Evolutionary conservation across 2,888 invertebrate genomes (phyloP), one percentile per base, ranked within the genome.

Genomic region (Pristionchus entomophagus): DNA sequence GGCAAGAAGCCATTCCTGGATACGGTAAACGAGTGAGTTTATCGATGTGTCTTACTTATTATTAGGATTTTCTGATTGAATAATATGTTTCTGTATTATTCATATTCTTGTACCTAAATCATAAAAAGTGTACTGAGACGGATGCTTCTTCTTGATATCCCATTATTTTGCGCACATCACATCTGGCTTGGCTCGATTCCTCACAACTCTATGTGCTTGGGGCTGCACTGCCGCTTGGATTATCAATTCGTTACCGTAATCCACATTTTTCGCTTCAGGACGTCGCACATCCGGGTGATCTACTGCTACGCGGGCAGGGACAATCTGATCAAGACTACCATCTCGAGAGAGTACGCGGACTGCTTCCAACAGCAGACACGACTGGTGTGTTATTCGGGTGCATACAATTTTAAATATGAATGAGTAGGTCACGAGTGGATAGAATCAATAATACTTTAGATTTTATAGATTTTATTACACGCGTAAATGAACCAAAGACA

Each of bases 1-100:
- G 78, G 51, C 29, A 51, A 49, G 49, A 41, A 51, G 17, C 17
- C 29, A 10, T 80, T 80, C 35, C 32, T 80, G 51, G 78, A 80
- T 80, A 80, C 78, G 51, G 78, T 80, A 51, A 80, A 80, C 78
- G 78, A 80, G 78, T 80, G 35, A 80, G 78, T 80, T 51, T 38
- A 26, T 8, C 73, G 2, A 8, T 73, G 73, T 73, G 45, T 73
- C 73, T 41, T 22, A 56, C n/a, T 56, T 22, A 17, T 8, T 17
- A 56, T 56, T 56, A 10, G 14, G 6, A 6, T 14, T 14, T 45
- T 14, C 14, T 45, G 45, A 10, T 45, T 45, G 45, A n/a, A n/a
- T n/a, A n/a, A n/a, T n/a, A n/a, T n/a, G 45, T 14, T 10, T 45
- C 45, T 45, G 45, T 14, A 45, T 45, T 14, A 45, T 45, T 6